Base-by-base conservation (phyloP, 2,797 vertebrate genomes). In the Anguilla obscura region DNA sequence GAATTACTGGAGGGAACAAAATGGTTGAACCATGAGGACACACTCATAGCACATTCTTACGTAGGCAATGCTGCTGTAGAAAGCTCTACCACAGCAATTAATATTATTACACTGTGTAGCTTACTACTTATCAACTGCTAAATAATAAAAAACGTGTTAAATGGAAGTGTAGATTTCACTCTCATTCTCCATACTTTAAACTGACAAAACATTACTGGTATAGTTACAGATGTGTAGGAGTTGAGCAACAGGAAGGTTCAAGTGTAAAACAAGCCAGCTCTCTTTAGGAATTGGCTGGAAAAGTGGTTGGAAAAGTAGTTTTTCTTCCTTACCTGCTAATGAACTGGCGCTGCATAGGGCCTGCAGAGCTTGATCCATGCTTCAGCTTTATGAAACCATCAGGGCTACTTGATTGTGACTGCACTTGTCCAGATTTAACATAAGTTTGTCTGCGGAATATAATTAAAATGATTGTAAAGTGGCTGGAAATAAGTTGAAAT, bases 321-420 rank as follows among this genome's bases (percentile, higher is more conserved):
- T 5, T 0, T 4, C 0, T 9, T 10, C 9, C 0, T 0, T 86
- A 96, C 97, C 96, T 98, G 93, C 88, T 89, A 48, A 88, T 91
- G 5, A 98, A 93, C 27, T 93, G 95, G 8, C 94, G 93, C 16
- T 96, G 95, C 69, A 96, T 24, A 0, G 0, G 2, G 56, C 87
- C 60, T 40, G 88, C 91, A 1, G 30, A 0, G 0, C 54, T 24
- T 6, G 92, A 92, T n/a, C 92, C 95, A 0, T 80, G 5, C 56
- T 94, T 95, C 89, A 98, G 88, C 88, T 92, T 96, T 96, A 98
- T 90, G 90, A 95, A 98, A 89, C 93, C 96, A 0, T 76, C 87
- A 0, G 90, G 92, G 18, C 89, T 86, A 0, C 21, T 84, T 0
- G 90, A 88, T 6, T 91, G 69, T 0, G 88, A 58, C 3, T 0